Conservation (phyloP, 1,140 invertebrate genomes). For the Dendroctonus ponderosae region DNA sequence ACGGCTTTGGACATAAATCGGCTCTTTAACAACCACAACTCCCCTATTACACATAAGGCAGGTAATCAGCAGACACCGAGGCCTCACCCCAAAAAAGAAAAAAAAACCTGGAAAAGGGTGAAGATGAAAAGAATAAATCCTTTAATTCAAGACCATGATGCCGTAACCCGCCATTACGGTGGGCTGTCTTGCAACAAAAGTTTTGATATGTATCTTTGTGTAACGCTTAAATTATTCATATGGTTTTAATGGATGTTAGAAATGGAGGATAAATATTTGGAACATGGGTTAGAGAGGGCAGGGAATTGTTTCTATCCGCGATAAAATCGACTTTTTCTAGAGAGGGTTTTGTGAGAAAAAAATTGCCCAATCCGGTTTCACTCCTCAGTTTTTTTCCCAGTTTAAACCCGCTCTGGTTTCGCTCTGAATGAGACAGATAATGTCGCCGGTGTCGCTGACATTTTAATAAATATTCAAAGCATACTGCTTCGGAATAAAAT, state of each 20-base stretch:
- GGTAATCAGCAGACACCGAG: slow-evolving; percentile 13
- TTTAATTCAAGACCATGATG: slow-evolving; percentile 24
- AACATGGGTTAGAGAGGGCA: slow-evolving; percentile 10
- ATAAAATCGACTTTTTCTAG: too few relatives aligned
- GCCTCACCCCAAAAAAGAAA: background rate
- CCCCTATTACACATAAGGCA: background rate
- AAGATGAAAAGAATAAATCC: slow-evolving; percentile 19
- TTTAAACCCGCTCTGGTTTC: too few relatives aligned
- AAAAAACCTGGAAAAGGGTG: slow-evolving; percentile 10
- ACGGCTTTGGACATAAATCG: slow-evolving; percentile 2
- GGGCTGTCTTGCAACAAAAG: slow-evolving; percentile 26
- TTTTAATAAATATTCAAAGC: slow-evolving; percentile 5
- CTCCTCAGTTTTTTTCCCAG: background rate
- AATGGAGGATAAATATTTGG: slow-evolving; percentile 34
- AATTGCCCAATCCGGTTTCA: background rate
- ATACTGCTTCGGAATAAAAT: background rate
- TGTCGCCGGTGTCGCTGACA: background rate
- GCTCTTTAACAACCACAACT: slow-evolving; percentile 5
- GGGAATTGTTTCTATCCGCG: too few relatives aligned
- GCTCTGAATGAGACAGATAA: too few relatives aligned
- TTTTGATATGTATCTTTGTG: slow-evolving; percentile 35
- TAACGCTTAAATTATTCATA: slow-evolving; percentile 30
- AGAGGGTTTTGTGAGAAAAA: background rate
- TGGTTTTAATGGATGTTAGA: slow-evolving; percentile 31
- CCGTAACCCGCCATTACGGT: slow-evolving; percentile 29